Percentiles rank a stretch among this genome's conserved stretches.
Conservation (phyloP, 2,113 vertebrate genomes). For the Chrysochloris asiatica region DNA sequence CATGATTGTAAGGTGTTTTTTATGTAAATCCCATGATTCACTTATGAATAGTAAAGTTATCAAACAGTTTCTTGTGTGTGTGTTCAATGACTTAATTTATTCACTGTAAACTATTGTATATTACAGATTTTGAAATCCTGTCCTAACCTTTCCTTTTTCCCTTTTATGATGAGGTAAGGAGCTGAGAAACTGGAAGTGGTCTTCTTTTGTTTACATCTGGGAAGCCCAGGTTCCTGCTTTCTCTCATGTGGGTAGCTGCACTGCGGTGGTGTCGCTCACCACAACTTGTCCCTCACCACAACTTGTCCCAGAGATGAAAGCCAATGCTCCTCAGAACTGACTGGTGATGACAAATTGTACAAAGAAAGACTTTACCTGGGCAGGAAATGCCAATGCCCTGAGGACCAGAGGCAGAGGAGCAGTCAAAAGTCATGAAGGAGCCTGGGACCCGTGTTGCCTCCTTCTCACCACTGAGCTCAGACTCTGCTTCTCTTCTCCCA, state of each 20-base stretch:
- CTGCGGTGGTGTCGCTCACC: no score
- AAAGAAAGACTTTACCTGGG: neutral
- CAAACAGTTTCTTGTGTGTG: neutral
- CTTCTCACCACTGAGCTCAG: neutral
- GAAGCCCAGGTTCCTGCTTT: neutral
- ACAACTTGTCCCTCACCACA: neutral
- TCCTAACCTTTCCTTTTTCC: neutral
- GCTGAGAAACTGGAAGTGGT: neutral
- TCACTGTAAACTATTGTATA: neutral
- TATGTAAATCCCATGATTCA: neutral
- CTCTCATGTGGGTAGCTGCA: neutral
- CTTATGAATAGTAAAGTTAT: neutral
- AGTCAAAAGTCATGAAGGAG: accelerated
- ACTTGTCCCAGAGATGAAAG: neutral
- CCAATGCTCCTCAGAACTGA: neutral
- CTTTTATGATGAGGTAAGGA: neutral
- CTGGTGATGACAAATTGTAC: accelerated
- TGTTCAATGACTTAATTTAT: neutral
- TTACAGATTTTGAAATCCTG: neutral
- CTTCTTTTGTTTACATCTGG: neutral
- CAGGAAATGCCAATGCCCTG: neutral
- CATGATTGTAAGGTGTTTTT: neutral
- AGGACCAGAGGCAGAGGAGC: neutral
- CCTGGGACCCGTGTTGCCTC: neutral
- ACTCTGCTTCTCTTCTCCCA: neutral